Conservation (phyloP, 2,113 vertebrate species). For the Chlamydotis undulata region DNA sequence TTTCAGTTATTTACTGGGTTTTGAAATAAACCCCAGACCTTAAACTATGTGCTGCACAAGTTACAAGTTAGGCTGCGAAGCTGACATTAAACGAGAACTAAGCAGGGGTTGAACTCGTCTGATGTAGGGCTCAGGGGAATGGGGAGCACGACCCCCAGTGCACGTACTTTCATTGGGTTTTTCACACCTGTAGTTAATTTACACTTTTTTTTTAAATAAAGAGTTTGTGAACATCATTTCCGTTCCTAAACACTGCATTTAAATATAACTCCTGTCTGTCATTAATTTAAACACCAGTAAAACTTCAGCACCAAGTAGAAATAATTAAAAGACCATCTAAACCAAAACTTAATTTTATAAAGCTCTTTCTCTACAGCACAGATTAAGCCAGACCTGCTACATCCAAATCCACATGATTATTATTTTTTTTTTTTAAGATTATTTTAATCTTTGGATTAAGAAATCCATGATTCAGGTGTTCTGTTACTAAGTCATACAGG, state of each 20-base stretch:
- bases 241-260: background rate
- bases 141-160: background rate
- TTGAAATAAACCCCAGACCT: background rate
- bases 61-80: background rate
- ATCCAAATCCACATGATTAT: background rate
- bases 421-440: background rate
- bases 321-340: background rate
- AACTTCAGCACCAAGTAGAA: slow-evolving; percentile 49
- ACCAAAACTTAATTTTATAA: background rate
- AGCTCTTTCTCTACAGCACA: background rate
- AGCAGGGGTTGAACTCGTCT: background rate
- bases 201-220: background rate
- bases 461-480: background rate
- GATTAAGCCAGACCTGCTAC: background rate
- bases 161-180: background rate
- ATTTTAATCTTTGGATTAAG: slow-evolving; percentile 11
- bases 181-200: background rate
- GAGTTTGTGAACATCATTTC: slow-evolving; percentile 31
- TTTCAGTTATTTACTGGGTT: background rate
- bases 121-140: background rate
- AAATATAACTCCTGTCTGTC: background rate
- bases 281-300: slow-evolving; percentile 11
- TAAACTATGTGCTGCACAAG: background rate
- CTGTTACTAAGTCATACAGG: background rate
- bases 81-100: background rate